Evolutionary conservation across 2,113 vertebrate genomes (phyloP).

Genomic region (Halcyon senegalensis): DNA sequence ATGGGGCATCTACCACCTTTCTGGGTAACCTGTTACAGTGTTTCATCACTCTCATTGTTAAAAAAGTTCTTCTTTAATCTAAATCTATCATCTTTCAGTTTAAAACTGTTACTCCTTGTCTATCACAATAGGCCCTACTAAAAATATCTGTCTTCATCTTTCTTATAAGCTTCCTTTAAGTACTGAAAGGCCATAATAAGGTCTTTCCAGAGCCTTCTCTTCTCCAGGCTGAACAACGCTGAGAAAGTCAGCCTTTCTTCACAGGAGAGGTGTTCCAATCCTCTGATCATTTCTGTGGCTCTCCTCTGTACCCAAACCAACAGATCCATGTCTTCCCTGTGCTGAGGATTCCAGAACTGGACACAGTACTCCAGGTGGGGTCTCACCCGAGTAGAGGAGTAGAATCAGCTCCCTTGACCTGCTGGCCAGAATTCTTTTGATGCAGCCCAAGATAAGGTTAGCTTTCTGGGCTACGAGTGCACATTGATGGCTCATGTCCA

Average conservation of each 20-base stretch:
- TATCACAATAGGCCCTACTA: background rate
- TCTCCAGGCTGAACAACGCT: too few relatives aligned
- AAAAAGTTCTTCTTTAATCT: background rate
- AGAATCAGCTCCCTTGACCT: background rate
- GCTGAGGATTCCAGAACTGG: background rate
- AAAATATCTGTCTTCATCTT: background rate
- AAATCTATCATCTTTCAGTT: background rate
- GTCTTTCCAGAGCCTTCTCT: too few relatives aligned
- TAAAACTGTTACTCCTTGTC: background rate
- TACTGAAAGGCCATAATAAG: too few relatives aligned
- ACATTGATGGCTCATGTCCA: fast-evolving
- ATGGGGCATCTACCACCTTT: too few relatives aligned
- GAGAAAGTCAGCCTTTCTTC: background rate
- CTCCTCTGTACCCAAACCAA: background rate
- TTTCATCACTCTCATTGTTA: background rate
- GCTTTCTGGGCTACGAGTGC: background rate
- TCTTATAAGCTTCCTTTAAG: background rate
- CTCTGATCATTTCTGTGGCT: background rate
- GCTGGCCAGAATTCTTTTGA: fast-evolving
- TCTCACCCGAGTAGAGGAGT: background rate
- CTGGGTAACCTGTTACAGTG: background rate
- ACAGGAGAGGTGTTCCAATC: background rate
- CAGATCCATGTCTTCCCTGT: fast-evolving
- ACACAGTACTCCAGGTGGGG: fast-evolving
- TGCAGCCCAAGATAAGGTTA: background rate